A percentile compares a stretch with the other conserved stretches of the same genome.
Evolutionary conservation across 2,797 vertebrate species (phyloP).

Genomic region (Poeciliopsis paucimaculata): DNA sequence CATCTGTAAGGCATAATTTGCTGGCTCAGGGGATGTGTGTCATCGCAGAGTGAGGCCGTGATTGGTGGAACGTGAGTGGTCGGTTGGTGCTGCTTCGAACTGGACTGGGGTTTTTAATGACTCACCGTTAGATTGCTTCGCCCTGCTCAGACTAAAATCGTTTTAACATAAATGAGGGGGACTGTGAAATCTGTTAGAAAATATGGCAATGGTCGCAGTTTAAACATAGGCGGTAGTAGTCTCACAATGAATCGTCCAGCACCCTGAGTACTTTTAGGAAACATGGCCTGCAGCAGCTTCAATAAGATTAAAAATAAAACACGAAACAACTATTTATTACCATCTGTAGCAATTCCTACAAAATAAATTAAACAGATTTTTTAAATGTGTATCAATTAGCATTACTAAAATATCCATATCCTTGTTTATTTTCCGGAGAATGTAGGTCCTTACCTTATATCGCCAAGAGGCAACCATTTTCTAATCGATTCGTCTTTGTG

Average conservation of each 20-base stretch:
- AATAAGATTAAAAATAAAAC: background rate
- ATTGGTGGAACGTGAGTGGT: slow-evolving; percentile 24
- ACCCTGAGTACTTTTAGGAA: background rate
- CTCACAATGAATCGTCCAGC: background rate
- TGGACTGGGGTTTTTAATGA: background rate
- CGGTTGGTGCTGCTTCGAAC: slow-evolving; percentile 21
- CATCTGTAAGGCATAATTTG: slow-evolving; percentile 26
- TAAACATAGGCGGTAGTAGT: background rate
- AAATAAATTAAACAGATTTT: background rate
- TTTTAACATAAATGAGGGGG: background rate
- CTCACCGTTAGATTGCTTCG: background rate
- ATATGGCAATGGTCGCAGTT: background rate
- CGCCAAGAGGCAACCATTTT: background rate
- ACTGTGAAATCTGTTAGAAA: background rate
- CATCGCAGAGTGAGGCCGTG: slow-evolving; percentile 34
- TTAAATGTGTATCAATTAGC: too few relatives aligned
- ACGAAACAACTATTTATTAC: background rate
- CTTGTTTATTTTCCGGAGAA: background rate
- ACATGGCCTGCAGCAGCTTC: background rate
- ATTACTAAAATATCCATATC: background rate
- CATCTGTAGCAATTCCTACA: background rate
- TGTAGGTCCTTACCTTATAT: background rate
- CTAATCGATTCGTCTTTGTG: background rate
- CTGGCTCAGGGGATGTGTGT: slow-evolving; percentile 20
- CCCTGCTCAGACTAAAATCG: background rate